Conservation (phyloP, 1,140 invertebrate species). For the Asbolus verrucosus region DNA sequence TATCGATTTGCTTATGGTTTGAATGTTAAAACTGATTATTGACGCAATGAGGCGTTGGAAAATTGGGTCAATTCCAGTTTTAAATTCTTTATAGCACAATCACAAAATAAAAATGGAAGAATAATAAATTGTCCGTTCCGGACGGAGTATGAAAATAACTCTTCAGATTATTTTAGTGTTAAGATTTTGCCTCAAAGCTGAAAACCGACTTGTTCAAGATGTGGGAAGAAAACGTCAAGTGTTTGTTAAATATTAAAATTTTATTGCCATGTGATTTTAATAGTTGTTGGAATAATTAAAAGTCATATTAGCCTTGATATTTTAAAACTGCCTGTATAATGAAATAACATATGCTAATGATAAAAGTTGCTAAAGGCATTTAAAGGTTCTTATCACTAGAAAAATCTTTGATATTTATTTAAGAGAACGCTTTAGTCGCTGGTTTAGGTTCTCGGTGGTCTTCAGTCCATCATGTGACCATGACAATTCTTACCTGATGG, state of each 20-base stretch:
- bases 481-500: slow-evolving; percentile 37
- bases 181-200: slow-evolving; percentile 1
- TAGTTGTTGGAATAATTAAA: slow-evolving; percentile 33
- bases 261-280: slow-evolving; percentile 24
- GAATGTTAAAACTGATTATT: too few species aligned
- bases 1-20: too few species aligned
- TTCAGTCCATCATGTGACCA: slow-evolving; percentile 33
- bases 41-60: too few species aligned
- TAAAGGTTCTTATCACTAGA: not conserved
- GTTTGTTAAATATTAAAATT: slow-evolving; percentile 26
- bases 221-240: slow-evolving; percentile 27
- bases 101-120: not conserved
- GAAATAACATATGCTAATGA: slow-evolving; percentile 8
- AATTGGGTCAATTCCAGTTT: not conserved
- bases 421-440: not conserved
- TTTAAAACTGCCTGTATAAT: slow-evolving; percentile 7
- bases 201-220: not conserved
- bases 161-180: not conserved
- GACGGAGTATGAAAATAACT: not conserved
- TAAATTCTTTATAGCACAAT: not conserved
- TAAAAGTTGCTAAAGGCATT: slow-evolving; percentile 6
- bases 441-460: slow-evolving; percentile 27
- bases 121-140: slow-evolving; percentile 5
- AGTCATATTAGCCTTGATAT: slow-evolving; percentile 20
- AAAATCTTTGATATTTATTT: slow-evolving; percentile 1